Base-by-base conservation (phyloP, 2,113 vertebrate species). In the Lycaon pictus region DNA sequence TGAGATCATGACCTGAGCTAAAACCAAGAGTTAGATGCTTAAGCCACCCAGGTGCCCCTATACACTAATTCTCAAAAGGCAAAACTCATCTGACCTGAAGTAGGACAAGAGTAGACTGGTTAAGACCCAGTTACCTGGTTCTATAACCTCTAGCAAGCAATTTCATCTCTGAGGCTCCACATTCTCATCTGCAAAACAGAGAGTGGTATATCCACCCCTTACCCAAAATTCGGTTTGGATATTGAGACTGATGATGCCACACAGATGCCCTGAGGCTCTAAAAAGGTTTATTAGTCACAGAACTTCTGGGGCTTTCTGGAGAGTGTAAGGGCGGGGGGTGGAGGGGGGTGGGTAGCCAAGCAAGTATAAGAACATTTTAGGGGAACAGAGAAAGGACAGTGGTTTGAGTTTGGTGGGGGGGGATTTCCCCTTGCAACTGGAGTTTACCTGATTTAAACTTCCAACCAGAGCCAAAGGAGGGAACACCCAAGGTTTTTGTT, bases 381-480 rank as follows among this genome's bases (percentile, higher is more conserved):
- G 17, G 2, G 2, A 5, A 2, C n/a, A 55, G 19, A 7, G 23
- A 69, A 82, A 53, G 60, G 48, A 65, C 4, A 23, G 1, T 37
- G 43, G 63, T 6, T 60, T 87, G n/a, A 11, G 29, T 79, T 6
- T 87, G 6, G 2, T 8, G 23, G 72, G 35, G 69, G 69, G 60
- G n/a, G 3, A 3, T 27, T 20, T 7, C 29, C 22, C 25, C 56
- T 74, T 65, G 22, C 17, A 51, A 23, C 0, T 37, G 35, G 15
- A 22, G 19, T 17, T 90, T 55, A 48, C 6, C 16, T 22, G 23
- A n/a, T 60, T 91, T 25, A 4, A 77, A 79, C 22, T 58, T 77
- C 25, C 29, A 10, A 22, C 20, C 8, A 11, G 25, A 0, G 0
- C 6, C 8, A n/a, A 71, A 55, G 13, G 23, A 37, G 22, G 37